Evolutionary conservation across 2,888 invertebrate genomes (phyloP).

Genomic region (Idaea biselata): DNA sequence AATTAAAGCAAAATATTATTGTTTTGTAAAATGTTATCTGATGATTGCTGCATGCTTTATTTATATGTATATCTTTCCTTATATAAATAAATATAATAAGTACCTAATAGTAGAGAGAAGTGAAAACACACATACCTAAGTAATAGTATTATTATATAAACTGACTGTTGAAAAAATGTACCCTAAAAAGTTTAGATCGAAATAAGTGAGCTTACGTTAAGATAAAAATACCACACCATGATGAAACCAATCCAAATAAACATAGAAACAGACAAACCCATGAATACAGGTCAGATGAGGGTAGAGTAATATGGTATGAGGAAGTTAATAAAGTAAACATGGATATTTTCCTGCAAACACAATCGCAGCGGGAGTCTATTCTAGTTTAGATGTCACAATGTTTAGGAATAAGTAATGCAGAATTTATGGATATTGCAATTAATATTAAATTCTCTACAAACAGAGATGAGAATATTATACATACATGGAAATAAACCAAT

Average conservation of each 20-base stretch:
- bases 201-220: not conserved
- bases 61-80: too few species aligned
- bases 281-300: not conserved
- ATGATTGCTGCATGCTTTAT: too few species aligned
- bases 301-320: not conserved
- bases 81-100: too few species aligned
- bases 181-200: not conserved
- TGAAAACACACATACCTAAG: too few species aligned
- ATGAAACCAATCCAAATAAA: not conserved
- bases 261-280: not conserved
- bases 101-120: too few species aligned
- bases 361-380: not conserved
- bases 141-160: too few species aligned
- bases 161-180: not conserved
- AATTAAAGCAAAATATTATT: too few species aligned
- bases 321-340: not conserved
- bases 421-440: not conserved
- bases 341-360: not conserved
- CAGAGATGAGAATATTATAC: too few species aligned
- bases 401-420: not conserved
- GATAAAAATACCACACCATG: not conserved
- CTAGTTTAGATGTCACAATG: conserved; percentile 5
- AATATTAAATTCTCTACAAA: not conserved
- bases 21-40: too few species aligned
- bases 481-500: too few species aligned